Percentiles rank a stretch among this genome's conserved stretches.
These are phyloP conservation scores for Mastacembelus armatus DNA, from an alignment of 2,797 vertebrate genomes.

Conservation along the genomic window DNA sequence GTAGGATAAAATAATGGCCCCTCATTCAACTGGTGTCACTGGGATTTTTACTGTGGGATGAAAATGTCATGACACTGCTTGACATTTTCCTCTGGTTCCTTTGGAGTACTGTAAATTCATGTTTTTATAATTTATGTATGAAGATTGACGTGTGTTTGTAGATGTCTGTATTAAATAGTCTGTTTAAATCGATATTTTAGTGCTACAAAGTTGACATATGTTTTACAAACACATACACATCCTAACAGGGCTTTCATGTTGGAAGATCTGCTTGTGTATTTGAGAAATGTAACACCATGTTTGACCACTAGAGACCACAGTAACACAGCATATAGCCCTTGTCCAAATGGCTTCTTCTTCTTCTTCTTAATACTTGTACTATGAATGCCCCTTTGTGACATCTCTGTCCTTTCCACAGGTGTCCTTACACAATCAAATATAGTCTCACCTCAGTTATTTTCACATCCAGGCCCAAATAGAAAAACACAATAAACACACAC, in stretches of 20 bases:
- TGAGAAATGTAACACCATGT: constrained; percentile 33
- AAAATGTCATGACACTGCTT: too few species aligned
- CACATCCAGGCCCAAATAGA: constrained; percentile 16
- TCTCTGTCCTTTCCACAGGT: constrained; percentile 14
- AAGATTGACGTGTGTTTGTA: neutral
- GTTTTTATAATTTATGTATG: constrained; percentile 19
- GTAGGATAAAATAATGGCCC: neutral
- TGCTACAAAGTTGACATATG: neutral
- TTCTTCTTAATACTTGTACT: constrained; percentile 8
- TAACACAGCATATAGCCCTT: constrained; percentile 27
- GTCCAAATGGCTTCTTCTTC: too few species aligned
- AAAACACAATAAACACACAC: constrained; percentile 10
- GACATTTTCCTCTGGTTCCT: neutral
- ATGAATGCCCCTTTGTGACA: constrained; percentile 14
- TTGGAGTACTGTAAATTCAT: constrained; percentile 1
- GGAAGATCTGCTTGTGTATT: neutral
- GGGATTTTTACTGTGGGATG: too few species aligned
- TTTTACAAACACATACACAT: neutral
- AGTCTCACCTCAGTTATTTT: constrained; percentile 14
- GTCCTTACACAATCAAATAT: constrained; percentile 18
- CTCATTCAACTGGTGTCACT: neutral
- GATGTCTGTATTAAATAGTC: constrained; percentile 9
- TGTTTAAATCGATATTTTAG: neutral
- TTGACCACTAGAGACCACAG: constrained; percentile 71
- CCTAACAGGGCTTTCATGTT: constrained; percentile 18